These are phyloP conservation scores for Macrophya alboannulata DNA, from an alignment of 2,888 invertebrate genomes.

Conservation along the genomic window DNA sequence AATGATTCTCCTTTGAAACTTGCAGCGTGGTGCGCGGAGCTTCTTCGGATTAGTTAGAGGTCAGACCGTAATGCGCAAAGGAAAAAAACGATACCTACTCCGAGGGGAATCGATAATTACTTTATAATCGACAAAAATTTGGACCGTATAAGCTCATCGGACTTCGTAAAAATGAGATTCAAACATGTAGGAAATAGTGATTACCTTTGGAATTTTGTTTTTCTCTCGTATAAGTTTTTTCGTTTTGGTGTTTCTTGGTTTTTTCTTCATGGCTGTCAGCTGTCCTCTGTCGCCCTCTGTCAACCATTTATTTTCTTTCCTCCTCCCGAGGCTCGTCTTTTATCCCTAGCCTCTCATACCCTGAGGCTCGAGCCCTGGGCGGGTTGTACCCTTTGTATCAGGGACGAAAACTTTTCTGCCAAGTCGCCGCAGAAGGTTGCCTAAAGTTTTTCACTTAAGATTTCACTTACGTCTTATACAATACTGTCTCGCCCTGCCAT, in stretches of 20 bases:
- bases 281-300: conserved; percentile 34
- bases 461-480: conserved; percentile 48
- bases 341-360: conserved; percentile 28
- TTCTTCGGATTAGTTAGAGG: conserved; percentile 1
- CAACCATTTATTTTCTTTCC: conserved; percentile 30
- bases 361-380: conserved; percentile 7
- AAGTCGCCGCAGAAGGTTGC: conserved; percentile 42
- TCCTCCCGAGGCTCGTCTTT: not conserved
- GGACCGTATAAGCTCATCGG: not conserved
- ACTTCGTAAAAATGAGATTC: not conserved
- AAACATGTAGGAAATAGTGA: too few relatives aligned
- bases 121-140: not conserved
- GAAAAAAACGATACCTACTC: not conserved
- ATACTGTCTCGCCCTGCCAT: conserved; percentile 1
- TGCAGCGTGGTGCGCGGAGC: not conserved
- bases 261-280: not conserved
- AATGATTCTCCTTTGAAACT: conserved; percentile 45
- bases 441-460: conserved; percentile 55
- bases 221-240: not conserved
- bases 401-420: conserved; percentile 42
- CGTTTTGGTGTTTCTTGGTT: not conserved
- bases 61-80: not conserved
- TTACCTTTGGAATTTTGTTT: conserved; percentile 14
- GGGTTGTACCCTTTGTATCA: conserved; percentile 46
- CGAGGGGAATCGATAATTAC: not conserved